A percentile compares a stretch with the other conserved stretches of the same genome.
Evolutionary conservation across 2,888 invertebrate genomes (phyloP).

Genomic region (Uropetala carovei): DNA sequence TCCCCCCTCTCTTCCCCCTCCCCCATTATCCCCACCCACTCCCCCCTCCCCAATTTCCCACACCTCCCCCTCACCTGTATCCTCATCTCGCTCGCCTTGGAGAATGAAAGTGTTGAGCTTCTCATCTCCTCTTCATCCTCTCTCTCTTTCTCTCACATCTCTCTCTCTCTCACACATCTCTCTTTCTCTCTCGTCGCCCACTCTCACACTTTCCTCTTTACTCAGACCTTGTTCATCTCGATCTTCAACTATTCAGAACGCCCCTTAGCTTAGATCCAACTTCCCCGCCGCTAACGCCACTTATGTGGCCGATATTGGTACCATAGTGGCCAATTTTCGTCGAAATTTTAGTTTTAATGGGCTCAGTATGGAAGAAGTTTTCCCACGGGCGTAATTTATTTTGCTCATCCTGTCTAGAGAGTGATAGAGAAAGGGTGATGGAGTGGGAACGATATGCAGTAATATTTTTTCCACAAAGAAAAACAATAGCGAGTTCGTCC

Average conservation of each 20-base stretch:
- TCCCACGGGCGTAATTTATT: background rate
- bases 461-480: too few species aligned
- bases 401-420: background rate
- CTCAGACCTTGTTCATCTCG: background rate
- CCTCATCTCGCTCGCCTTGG: slow-evolving; percentile 2
- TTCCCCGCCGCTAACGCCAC: slow-evolving; percentile 13
- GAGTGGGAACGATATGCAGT: too few species aligned
- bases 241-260: background rate
- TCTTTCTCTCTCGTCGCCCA: background rate
- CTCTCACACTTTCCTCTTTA: background rate
- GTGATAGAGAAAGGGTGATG: too few species aligned
- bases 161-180: background rate
- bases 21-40: too few species aligned
- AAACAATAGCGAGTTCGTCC: too few species aligned
- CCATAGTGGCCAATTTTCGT: background rate
- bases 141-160: background rate
- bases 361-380: background rate
- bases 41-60: background rate
- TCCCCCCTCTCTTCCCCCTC: background rate
- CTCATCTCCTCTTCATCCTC: background rate
- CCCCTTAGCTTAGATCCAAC: background rate
- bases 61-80: background rate
- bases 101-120: background rate
- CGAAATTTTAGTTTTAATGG: background rate
- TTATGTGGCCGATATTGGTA: background rate